phyloP scores from a whole-genome alignment of 2,113 vertebrate species.

The Coracopsis vasa region DNA sequence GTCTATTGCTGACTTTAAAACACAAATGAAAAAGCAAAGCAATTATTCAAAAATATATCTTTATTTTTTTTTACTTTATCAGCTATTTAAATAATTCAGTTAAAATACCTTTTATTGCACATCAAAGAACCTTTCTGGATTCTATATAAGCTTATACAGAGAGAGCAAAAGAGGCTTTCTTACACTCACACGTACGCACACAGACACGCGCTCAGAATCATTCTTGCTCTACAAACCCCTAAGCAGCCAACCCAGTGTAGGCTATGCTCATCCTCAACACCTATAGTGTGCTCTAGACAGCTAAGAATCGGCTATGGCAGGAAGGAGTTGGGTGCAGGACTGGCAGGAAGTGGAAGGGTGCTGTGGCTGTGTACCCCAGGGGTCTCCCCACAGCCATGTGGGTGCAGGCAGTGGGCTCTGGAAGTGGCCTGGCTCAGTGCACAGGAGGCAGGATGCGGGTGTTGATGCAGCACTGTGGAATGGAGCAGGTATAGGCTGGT shows the following conservation, averaged over 20 bases:
- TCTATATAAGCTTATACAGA: not conserved
- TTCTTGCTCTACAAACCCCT: not conserved
- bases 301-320: fast-evolving
- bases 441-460: fast-evolving
- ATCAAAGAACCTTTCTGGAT: conserved; percentile 15
- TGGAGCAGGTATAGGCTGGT: not conserved
- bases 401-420: fast-evolving
- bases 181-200: not conserved
- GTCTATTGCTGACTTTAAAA: not conserved
- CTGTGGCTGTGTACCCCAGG: fast-evolving
- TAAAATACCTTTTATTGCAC: conserved; percentile 67
- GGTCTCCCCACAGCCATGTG: fast-evolving
- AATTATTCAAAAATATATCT: conserved; percentile 66
- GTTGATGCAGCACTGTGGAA: not conserved
- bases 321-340: not conserved
- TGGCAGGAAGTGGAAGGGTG: fast-evolving
- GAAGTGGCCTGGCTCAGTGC: fast-evolving
- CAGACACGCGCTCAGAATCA: fast-evolving
- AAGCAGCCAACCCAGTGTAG: not conserved
- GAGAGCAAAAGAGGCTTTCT: not conserved
- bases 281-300: not conserved
- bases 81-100: conserved; percentile 59
- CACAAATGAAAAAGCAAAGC: not conserved
- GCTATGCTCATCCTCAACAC: not conserved
- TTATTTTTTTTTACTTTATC: conserved; percentile 36